Base-by-base conservation (phyloP, 2,888 invertebrate species). In the Muschampia plurimacula region DNA sequence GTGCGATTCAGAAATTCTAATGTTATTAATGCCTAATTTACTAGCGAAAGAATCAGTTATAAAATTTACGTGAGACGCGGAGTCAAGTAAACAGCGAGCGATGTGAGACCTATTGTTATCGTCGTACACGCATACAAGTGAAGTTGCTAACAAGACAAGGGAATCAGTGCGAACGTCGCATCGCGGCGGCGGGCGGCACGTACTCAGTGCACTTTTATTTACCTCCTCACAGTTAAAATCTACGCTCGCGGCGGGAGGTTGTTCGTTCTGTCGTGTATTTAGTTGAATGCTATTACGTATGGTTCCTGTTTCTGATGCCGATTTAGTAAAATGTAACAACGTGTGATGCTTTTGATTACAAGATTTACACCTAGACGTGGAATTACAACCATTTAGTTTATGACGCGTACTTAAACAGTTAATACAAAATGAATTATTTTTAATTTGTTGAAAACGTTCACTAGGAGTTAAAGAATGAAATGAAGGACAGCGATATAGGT, bases 31-130 rank as follows among this genome's bases (percentile, higher is more conserved):
- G 2, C 57, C 57, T 57, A 57, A 57, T 12, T 22, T 13, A 8
- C 67, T 9, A 32, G 69, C 66, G 46, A 63, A 72, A 2, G 41
- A 39, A 2, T 39, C 41, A 0, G 74, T 74, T 41, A 74, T 59
- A 52, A 73, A 75, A 62, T 73, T 67, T 9, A 59, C 62, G 41
- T 73, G 67, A 3, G 70, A 75, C 2, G 49, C 74, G 39, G 62
- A 67, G 41, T 73, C 74, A 32, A 73, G 39, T 3, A 75, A 49
- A 39, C 22, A 44, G 0, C 72, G 66, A 22, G 60, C 67, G 12
- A 66, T 44, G 36, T 55, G 46, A 22, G 60, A 32, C 1, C 52
- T 52, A 13, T 65, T 67, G 2, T 22, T 9, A 22, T 9, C 49
- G 32, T 69, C 63, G 2, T 46, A 64, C 36, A 68, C 46, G 15